These are phyloP conservation scores for Protodeltote pygarga DNA, from an alignment of 2,888 invertebrate species.

Conservation along the genomic window DNA sequence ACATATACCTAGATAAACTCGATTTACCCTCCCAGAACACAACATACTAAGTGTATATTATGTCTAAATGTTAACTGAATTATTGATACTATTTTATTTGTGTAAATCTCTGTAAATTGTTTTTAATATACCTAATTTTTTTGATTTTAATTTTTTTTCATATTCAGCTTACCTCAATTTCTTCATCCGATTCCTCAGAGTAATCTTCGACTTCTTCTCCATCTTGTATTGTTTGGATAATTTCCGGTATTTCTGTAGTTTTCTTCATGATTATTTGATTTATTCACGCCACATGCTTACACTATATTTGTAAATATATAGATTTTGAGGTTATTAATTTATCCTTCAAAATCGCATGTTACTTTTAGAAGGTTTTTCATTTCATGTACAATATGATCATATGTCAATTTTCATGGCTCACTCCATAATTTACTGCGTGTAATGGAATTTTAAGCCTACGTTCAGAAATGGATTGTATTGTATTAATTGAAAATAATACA, in stretches of 20 bases:
- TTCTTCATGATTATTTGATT: constrained; percentile 55
- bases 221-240: constrained; percentile 94
- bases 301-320: constrained; percentile 35
- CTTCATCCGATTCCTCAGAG: constrained; percentile 93
- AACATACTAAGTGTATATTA: too few species aligned
- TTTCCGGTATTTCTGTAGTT: constrained; percentile 80
- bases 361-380: too few species aligned
- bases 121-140: too few species aligned
- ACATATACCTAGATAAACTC: too few species aligned
- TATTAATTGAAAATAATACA: too few species aligned
- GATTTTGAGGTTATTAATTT: constrained; percentile 62
- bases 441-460: constrained; percentile 4
- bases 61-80: not conserved
- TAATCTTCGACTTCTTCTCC: constrained; percentile 93
- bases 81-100: not conserved
- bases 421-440: too few species aligned
- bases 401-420: too few species aligned
- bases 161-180: constrained; percentile 89
- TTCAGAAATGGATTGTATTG: too few species aligned
- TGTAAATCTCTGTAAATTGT: not conserved
- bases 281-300: constrained; percentile 26
- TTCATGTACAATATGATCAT: too few species aligned
- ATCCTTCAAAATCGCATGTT: constrained; percentile 64
- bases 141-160: too few species aligned
- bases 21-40: too few species aligned